phyloP scores from a whole-genome alignment of 30 jellyfish, hydroid and myxozoan species.

The Turritopsis rubra region DNA sequence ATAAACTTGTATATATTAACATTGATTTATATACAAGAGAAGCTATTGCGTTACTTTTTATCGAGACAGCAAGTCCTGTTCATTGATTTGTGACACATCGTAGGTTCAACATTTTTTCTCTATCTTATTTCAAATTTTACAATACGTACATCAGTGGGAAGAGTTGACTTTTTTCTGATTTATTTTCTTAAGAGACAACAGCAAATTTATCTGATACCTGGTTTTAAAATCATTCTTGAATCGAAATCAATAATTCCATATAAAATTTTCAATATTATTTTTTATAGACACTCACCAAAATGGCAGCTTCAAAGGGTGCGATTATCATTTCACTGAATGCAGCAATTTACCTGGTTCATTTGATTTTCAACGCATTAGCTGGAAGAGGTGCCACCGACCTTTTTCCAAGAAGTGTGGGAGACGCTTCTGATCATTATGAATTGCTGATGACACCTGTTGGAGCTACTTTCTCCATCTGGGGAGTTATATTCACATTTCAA shows the following conservation, averaged over 20 bases:
- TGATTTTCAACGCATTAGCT: constrained; percentile 24
- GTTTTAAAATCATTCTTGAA: too few relatives aligned
- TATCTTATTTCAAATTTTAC: too few relatives aligned
- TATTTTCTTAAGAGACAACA: neutral
- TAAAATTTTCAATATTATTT: neutral
- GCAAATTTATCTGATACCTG: too few relatives aligned
- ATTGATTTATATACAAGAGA: neutral
- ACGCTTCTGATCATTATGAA: constrained; percentile 39
- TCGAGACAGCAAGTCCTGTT: neutral
- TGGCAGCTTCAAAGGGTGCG: constrained; percentile 6
- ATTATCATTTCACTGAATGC: neutral
- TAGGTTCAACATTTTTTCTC: neutral
- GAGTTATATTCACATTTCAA: constrained; percentile 52
- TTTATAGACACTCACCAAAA: neutral
- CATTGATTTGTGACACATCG: neutral
- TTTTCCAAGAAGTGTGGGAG: constrained; percentile 55
- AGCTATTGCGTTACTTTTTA: neutral
- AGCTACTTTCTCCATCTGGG: constrained; percentile 70
- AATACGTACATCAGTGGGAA: too few relatives aligned
- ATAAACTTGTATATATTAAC: neutral
- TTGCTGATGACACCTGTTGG: constrained; percentile 53
- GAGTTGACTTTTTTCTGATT: neutral
- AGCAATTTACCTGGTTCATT: constrained; percentile 9
- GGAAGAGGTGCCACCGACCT: constrained; percentile 25
- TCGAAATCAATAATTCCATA: too few relatives aligned